These are phyloP conservation scores for Agriopis leucophaearia DNA, from an alignment of 2,888 invertebrate species.

Conservation along the genomic window DNA sequence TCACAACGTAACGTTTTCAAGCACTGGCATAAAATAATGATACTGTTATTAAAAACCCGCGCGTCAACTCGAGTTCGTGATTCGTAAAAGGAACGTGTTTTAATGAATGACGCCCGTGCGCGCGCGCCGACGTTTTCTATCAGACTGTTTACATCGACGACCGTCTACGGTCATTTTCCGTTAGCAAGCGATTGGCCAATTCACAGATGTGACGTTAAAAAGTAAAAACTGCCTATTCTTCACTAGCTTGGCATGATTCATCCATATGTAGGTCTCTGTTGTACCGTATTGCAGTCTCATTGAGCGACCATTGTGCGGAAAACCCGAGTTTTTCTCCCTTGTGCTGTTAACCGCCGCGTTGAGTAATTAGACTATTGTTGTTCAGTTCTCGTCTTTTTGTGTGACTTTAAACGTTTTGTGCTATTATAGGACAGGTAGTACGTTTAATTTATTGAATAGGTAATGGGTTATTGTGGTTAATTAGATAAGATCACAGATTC, in stretches of 20 bases:
- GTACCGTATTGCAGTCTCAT: slow-evolving; percentile 34
- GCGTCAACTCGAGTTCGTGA: slow-evolving; percentile 2
- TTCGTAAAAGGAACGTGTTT: slow-evolving; percentile 19
- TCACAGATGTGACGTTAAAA: slow-evolving; percentile 34
- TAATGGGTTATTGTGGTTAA: slow-evolving; percentile 3
- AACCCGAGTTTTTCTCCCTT: slow-evolving; percentile 35
- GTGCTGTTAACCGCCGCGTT: slow-evolving; percentile 17
- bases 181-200: slow-evolving; percentile 29
- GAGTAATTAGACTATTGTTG: slow-evolving; percentile 31
- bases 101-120: slow-evolving; percentile 34
- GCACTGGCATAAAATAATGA: slow-evolving; percentile 17
- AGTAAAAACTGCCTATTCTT: slow-evolving; percentile 23
- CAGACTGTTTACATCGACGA: slow-evolving; percentile 36
- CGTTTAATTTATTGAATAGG: slow-evolving; percentile 1
- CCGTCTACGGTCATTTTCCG: slow-evolving; percentile 35
- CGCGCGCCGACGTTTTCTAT: slow-evolving; percentile 28
- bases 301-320: slow-evolving; percentile 34
- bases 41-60: slow-evolving; percentile 7
- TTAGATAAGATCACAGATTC: slow-evolving; percentile 4
- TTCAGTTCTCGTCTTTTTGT: slow-evolving; percentile 20
- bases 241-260: slow-evolving; percentile 23
- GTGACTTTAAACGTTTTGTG: slow-evolving; percentile 3
- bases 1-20: slow-evolving; percentile 23
- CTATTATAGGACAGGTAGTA: not conserved
- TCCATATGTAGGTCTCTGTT: slow-evolving; percentile 27